phyloP scores from a whole-genome alignment of 2,113 vertebrate genomes.

The Phainopepla nitens region DNA sequence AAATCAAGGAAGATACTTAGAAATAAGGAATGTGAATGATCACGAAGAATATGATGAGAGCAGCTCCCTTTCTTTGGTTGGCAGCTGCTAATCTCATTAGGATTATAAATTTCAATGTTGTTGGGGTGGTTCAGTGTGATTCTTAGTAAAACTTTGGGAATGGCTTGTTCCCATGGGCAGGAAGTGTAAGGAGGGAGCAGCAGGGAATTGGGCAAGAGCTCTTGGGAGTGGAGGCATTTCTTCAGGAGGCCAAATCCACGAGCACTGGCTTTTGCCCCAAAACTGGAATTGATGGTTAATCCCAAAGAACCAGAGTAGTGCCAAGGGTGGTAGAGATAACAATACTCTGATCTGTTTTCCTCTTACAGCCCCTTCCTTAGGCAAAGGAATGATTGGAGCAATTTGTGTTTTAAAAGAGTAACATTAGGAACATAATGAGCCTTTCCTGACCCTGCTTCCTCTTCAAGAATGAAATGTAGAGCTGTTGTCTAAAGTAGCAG shows the following conservation, averaged over 20 bases:
- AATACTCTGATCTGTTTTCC: neutral
- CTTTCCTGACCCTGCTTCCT: neutral
- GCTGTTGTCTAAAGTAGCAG: neutral
- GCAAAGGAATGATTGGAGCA: neutral
- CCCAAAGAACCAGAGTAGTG: neutral
- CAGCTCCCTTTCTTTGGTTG: neutral
- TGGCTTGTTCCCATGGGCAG: neutral
- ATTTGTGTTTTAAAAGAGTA: neutral
- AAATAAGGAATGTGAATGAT: neutral
- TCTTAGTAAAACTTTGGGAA: neutral
- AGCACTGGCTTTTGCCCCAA: neutral
- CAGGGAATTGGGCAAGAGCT: neutral
- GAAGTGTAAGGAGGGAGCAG: neutral
- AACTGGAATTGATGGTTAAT: neutral
- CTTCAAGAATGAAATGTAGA: neutral
- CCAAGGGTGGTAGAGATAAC: neutral
- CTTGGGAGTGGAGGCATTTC: neutral
- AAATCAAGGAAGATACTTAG: neutral
- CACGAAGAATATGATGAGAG: neutral
- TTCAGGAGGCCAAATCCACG: neutral
- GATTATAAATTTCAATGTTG: neutral
- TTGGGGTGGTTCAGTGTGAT: neutral
- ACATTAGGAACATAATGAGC: neutral
- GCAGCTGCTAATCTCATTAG: neutral
- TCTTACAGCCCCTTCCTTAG: neutral